A percentile compares a stretch with the other conserved stretches of the same genome.
phyloP scores from a whole-genome alignment of 2,113 vertebrate genomes.

The Cryptomyrus ogoouensis region DNA sequence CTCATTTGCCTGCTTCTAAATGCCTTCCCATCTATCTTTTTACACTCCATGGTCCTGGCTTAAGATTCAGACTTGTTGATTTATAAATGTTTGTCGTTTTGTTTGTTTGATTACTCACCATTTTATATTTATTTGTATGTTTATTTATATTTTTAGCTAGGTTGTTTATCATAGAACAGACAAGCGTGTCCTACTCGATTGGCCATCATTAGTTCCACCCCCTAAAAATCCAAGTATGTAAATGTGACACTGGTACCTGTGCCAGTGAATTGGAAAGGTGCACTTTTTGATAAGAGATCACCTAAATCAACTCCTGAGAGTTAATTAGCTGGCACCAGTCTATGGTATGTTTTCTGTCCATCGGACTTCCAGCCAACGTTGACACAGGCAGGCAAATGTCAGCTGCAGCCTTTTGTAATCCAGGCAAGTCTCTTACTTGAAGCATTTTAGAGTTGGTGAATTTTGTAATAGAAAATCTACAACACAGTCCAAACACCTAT shows the following conservation, averaged over 20 bases:
- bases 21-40: not conserved
- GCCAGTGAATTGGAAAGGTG: conserved; percentile 55
- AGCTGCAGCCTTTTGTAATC: conserved; percentile 68
- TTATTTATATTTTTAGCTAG: not conserved
- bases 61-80: not conserved
- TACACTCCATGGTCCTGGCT: not conserved
- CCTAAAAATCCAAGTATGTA: not conserved
- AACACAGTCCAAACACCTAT: not conserved
- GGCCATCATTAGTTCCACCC: conserved; percentile 44
- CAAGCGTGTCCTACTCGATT: not conserved
- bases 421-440: conserved; percentile 62
- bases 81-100: not conserved
- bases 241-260: conserved; percentile 37
- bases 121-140: not conserved
- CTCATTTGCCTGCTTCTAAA: not conserved
- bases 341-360: conserved; percentile 68
- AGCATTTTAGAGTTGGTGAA: not conserved
- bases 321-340: conserved; percentile 75
- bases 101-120: not conserved
- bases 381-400: conserved; percentile 79
- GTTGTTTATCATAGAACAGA: conserved; percentile 39
- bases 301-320: conserved; percentile 71
- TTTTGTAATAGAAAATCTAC: not conserved
- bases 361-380: conserved; percentile 68
- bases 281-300: conserved; percentile 61